Base-by-base conservation (phyloP, 2,797 vertebrate genomes). In the Tragopan temminckii region DNA sequence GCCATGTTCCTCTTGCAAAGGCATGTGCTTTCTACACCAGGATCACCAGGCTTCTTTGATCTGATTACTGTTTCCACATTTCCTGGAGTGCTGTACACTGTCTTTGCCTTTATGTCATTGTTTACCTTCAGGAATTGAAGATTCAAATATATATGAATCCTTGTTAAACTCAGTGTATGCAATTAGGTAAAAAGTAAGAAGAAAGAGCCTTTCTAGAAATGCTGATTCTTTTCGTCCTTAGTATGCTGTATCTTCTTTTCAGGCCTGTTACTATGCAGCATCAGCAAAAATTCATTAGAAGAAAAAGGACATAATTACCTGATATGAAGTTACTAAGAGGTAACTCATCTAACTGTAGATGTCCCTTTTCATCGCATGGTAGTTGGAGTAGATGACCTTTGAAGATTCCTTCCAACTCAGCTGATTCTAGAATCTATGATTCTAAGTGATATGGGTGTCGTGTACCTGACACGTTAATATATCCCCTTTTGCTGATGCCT, bases 1-100 rank as follows among this genome's bases (percentile, higher is more conserved):
- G 23, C 16, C 35, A 33, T 0, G 1, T 2, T 70, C 9, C 24
- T 12, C 16, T 77, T 64, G 31, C 40, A 52, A 35, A 48, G 13
- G n/a, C 0, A 3, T 0, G 0, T 17, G 13, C 10, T 58, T 88
- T 40, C 33, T 64, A 15, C 35, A 23, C 46, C 46, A 57, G 11
- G 50, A 64, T 33, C 70, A 14, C 58, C 71, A 82, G 70, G 63
- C 55, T 80, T 21, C 29, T 85, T 87, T 40, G 9, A 18, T 80
- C 83, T 91, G 27, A 1, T 27, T 36, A 23, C 31, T 76, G 17
- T 27, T 78, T 45, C 40, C 20, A 4, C 36, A 13, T 62, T 77
- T 86, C 42, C 36, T 45, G 36, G 7, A 12, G 10, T 61, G 14
- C 3, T 58, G 45, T 62, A 11, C 11, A 8, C 16, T 40, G 10